Evolutionary conservation across 2,113 vertebrate genomes (phyloP).

Genomic region (Pampusana beccarii): DNA sequence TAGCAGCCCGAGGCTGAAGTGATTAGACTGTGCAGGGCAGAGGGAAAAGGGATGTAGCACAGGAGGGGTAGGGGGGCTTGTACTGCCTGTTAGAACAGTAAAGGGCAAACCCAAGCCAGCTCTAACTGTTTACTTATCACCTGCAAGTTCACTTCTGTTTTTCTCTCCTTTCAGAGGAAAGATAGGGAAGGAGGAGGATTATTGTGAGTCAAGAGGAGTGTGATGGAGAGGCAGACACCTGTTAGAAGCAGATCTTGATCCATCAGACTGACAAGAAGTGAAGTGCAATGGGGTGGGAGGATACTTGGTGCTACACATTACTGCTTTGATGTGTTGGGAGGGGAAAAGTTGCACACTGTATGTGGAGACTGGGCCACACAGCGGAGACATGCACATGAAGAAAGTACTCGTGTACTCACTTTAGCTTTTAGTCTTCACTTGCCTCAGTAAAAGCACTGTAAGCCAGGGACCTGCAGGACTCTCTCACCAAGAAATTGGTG

Average conservation of each 20-base stretch:
- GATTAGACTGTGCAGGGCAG: neutral
- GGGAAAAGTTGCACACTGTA: neutral
- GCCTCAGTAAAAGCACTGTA: neutral
- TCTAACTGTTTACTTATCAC: neutral
- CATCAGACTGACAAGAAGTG: neutral
- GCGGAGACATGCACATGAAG: neutral
- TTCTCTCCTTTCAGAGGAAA: neutral
- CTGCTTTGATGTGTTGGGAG: neutral
- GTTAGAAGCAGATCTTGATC: neutral
- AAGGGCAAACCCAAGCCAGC: neutral
- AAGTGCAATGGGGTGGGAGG: accelerated
- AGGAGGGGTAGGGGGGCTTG: neutral
- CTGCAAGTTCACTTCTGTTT: neutral
- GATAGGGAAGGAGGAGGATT: neutral
- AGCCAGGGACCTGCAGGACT: neutral
- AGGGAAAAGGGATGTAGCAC: neutral
- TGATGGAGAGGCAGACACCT: neutral
- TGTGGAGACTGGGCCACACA: neutral
- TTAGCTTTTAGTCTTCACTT: neutral
- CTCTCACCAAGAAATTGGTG: neutral
- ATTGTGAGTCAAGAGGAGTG: neutral
- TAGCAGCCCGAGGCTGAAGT: neutral
- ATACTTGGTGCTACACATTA: neutral
- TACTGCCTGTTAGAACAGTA: neutral
- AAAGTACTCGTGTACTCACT: neutral